Evolutionary conservation across 1,140 invertebrate genomes (phyloP), one percentile per base, ranked within the genome.

Genomic region (Drosophila santomea): DNA sequence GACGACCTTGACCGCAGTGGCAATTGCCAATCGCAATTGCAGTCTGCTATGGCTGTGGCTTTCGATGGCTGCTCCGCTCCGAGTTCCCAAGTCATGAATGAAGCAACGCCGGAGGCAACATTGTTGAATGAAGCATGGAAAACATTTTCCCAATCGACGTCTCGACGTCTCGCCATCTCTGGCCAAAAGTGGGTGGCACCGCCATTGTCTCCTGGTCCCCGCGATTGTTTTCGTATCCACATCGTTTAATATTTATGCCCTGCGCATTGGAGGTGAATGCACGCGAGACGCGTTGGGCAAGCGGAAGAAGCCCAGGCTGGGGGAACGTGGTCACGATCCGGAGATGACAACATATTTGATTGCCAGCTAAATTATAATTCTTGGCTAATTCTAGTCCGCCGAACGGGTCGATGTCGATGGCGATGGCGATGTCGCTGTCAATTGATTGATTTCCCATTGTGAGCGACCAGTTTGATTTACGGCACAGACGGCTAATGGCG

Each of bases 1-100:
- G 51, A 69, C 79, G 79, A 86, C 82, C 83, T 86, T 86, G 83
- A 89, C 84, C 79, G 75, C 62, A 80, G 66, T 47, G 74, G 51
- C 67, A 82, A 72, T 56, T 61, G 52, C 47, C 5, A 58, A 45
- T 56, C n/a, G 72, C 43, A 64, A 20, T 41, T 51, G 51, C 63
- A 64, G 47, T 68, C 61, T 44, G 17, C 32, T 32, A 8, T 8
- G 32, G 32, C 32, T 32, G 32, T 32, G 8, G 32, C 8, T 32
- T 10, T 32, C n/a, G 51, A 20, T 20, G 20, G 20, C 20, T 20
- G 20, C 20, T 20, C 36, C 59, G 57, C 44, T 48, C 62, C 39
- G 41, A 48, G 48, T 52, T 43, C 43, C 43, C 39, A 35, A 45
- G 44, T 41, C 47, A 67, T 88, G 59, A 88, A 79, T 83, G 75